Conservation (phyloP, 1,140 invertebrate genomes). For the Drosophila rhopaloa region DNA sequence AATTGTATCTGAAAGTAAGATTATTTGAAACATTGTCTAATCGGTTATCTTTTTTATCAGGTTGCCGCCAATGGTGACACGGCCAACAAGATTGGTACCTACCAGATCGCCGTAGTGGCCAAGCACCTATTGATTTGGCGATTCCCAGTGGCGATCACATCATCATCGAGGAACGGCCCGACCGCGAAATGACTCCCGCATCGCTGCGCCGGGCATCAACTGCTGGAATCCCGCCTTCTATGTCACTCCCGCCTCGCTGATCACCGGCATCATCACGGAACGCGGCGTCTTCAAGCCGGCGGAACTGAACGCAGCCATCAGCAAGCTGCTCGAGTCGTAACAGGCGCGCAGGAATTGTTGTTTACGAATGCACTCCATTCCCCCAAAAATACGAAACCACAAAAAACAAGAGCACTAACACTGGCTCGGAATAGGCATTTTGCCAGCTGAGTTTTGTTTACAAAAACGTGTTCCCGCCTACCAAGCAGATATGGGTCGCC, state of each 20-base stretch:
- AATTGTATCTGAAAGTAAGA: no score
- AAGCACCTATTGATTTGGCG: constrained; percentile 95
- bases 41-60: no score
- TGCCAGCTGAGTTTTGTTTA: no score
- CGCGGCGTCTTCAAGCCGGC: constrained; percentile 92
- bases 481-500: no score
- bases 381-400: constrained; percentile 8
- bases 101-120: constrained; percentile 97
- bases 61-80: constrained; percentile 98
- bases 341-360: constrained; percentile 46
- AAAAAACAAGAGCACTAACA: constrained; percentile 40
- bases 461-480: no score
- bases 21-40: no score
- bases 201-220: constrained; percentile 94
- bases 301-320: constrained; percentile 69
- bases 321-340: constrained; percentile 69
- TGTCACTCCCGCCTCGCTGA: constrained; percentile 97
- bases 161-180: constrained; percentile 96
- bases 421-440: constrained; percentile 48
- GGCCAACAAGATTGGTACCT: constrained; percentile 99
- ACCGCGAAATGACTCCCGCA: constrained; percentile 94
- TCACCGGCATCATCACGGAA: constrained; percentile 98
- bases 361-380: constrained; percentile 59
- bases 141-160: constrained; percentile 93
- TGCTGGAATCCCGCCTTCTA: constrained; percentile 99